Percentiles rank a stretch among this genome's conserved stretches.
These are phyloP conservation scores for Phodopus roborovskii DNA, from an alignment of 2,113 vertebrate species.

Conservation along the genomic window DNA sequence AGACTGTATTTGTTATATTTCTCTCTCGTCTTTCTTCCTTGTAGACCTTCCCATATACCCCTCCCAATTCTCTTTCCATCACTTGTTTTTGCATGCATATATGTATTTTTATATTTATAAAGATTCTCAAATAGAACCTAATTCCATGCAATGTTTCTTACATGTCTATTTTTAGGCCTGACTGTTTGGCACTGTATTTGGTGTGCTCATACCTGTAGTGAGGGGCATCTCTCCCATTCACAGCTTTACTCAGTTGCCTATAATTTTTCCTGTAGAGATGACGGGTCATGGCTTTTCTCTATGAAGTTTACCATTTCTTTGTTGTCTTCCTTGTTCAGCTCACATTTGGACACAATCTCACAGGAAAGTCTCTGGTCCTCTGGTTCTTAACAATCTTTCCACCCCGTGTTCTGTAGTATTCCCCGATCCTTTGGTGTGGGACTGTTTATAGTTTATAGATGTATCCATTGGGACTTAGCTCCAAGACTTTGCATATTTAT, in stretches of 20 bases:
- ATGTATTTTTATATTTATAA: neutral
- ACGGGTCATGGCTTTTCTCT: neutral
- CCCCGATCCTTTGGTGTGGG: neutral
- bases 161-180: too few species aligned
- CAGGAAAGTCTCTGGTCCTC: neutral
- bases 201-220: neutral
- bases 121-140: neutral
- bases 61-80: neutral
- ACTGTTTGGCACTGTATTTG: neutral
- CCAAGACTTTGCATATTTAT: neutral
- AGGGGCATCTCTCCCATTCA: neutral
- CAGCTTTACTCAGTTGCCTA: neutral
- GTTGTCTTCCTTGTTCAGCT: neutral
- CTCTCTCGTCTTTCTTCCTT: neutral
- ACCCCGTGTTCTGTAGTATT: neutral
- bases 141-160: too few species aligned
- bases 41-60: neutral
- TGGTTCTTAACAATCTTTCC: neutral
- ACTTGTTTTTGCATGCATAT: neutral
- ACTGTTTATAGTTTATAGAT: neutral
- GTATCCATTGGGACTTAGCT: neutral
- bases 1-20: too few species aligned
- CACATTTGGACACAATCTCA: neutral
- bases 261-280: neutral
- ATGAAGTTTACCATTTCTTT: neutral